Evolutionary conservation across 2,113 vertebrate genomes (phyloP).

Genomic region (Diphyllodes magnificus): DNA sequence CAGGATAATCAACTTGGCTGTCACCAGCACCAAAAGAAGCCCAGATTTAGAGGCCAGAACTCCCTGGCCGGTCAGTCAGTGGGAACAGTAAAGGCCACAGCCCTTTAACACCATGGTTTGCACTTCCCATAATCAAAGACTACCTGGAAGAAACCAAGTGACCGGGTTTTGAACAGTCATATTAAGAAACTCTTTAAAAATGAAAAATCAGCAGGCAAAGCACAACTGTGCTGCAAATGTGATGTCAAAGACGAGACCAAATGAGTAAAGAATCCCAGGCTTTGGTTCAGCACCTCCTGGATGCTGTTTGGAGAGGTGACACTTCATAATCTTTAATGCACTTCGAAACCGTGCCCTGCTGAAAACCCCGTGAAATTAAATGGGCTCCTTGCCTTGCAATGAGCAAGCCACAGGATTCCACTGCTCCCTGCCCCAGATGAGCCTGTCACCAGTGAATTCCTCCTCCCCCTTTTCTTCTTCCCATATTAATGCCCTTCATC

Average conservation of each 20-base stretch:
- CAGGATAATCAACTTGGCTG: not conserved
- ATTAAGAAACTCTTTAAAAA: not conserved
- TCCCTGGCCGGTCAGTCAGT: not conserved
- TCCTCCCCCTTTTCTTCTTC: not conserved
- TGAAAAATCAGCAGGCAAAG: not conserved
- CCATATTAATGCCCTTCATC: slow-evolving; percentile 33
- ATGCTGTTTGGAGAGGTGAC: not conserved
- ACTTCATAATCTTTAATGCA: not conserved
- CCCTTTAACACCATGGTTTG: not conserved
- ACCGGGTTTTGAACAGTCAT: not conserved
- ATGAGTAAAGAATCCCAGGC: not conserved
- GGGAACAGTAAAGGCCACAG: not conserved
- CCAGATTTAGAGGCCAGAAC: not conserved
- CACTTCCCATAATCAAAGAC: not conserved
- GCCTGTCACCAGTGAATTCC: not conserved
- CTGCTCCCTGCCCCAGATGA: not conserved
- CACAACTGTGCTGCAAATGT: not conserved
- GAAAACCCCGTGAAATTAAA: not conserved
- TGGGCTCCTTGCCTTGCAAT: not conserved
- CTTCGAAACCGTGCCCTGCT: not conserved
- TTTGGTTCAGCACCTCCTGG: not conserved
- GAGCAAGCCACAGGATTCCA: not conserved
- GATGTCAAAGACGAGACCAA: not conserved
- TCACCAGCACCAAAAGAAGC: not conserved
- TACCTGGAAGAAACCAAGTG: not conserved